These are phyloP conservation scores for Petrolisthes manimaculis DNA, from an alignment of 2,888 invertebrate species.

Conservation along the genomic window DNA sequence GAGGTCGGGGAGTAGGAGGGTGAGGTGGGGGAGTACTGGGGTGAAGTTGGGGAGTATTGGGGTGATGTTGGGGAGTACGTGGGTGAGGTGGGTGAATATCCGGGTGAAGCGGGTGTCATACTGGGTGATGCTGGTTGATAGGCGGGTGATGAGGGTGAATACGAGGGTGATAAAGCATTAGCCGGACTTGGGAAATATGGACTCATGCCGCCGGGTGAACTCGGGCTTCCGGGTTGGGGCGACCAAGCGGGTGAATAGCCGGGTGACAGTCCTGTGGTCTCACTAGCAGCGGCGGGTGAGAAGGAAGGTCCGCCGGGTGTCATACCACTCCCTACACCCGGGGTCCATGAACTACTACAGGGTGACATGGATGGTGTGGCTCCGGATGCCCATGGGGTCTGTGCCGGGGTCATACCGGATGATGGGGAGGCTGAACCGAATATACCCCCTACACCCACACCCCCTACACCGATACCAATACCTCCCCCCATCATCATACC, in stretches of 20 bases:
- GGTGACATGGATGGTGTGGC: constrained; percentile 67
- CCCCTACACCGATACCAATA: too few relatives aligned
- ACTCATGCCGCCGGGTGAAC: constrained; percentile 82
- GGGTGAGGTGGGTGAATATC: constrained; percentile 88
- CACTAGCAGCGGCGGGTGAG: constrained; percentile 94
- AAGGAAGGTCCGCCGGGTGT: constrained; percentile 97
- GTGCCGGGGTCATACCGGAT: constrained; percentile 85
- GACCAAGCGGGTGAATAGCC: constrained; percentile 79
- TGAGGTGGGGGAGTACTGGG: constrained; percentile 82
- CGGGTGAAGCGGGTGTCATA: constrained; percentile 78
- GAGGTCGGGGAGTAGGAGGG: constrained; percentile 76
- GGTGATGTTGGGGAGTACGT: constrained; percentile 78
- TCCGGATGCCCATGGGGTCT: constrained; percentile 75
- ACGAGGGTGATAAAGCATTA: constrained; percentile 75
- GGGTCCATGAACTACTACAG: constrained; percentile 62
- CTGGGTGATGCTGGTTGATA: constrained; percentile 70
- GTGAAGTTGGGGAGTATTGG: constrained; percentile 76
- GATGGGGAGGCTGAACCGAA: constrained; percentile 77
- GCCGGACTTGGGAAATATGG: constrained; percentile 78
- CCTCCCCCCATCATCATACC: constrained; percentile 73
- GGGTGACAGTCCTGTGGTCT: constrained; percentile 92
- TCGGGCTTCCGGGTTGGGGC: constrained; percentile 74
- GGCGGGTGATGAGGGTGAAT: constrained; percentile 71
- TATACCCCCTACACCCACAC: constrained; percentile 87
- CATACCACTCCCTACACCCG: constrained; percentile 88